Percentiles rank a stretch among this genome's conserved stretches.
Evolutionary conservation across 2,888 invertebrate species (phyloP).

Genomic region (Mesorhabditis spiculigera): DNA sequence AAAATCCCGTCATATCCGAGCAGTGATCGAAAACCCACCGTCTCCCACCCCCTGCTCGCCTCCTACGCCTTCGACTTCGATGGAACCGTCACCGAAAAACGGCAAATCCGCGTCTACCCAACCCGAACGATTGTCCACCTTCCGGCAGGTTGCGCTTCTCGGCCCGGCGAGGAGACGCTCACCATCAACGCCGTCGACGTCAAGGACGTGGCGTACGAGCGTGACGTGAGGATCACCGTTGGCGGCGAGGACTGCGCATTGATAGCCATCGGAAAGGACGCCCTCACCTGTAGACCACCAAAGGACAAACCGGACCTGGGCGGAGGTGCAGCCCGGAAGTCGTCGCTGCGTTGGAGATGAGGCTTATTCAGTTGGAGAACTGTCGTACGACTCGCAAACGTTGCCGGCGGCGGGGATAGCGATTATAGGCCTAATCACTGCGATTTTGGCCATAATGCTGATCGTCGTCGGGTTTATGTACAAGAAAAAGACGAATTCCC

Average conservation of each 20-base stretch:
- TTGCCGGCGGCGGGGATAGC: conserved; percentile 34
- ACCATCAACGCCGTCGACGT: conserved; percentile 74
- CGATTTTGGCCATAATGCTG: conserved; percentile 57
- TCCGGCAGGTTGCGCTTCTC: conserved; percentile 37
- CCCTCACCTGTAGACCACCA: conserved; percentile 89
- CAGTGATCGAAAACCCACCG: conserved; percentile 10
- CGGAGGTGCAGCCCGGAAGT: conserved; percentile 44
- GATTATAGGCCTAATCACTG: conserved; percentile 39
- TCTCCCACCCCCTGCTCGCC: conserved; percentile 70
- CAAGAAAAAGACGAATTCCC: conserved; percentile 77
- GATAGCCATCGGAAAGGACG: conserved; percentile 83
- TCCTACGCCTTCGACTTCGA: conserved; percentile 95
- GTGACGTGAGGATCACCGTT: conserved; percentile 42
- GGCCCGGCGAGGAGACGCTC: conserved; percentile 47
- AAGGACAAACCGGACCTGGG: conserved; percentile 69
- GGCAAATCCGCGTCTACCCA: conserved; percentile 36
- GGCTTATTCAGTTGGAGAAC: conserved; percentile 30
- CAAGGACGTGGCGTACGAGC: conserved; percentile 70
- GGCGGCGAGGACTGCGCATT: conserved; percentile 74
- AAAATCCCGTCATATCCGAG: conserved; percentile 41
- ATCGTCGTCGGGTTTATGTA: conserved; percentile 65
- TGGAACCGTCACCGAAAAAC: conserved; percentile 68
- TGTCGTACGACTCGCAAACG: conserved; percentile 42
- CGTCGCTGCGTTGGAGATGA: conserved; percentile 41
- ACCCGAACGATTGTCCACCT: conserved; percentile 38